Conservation (phyloP, 2,113 vertebrate species). For the Macaca nemestrina region DNA sequence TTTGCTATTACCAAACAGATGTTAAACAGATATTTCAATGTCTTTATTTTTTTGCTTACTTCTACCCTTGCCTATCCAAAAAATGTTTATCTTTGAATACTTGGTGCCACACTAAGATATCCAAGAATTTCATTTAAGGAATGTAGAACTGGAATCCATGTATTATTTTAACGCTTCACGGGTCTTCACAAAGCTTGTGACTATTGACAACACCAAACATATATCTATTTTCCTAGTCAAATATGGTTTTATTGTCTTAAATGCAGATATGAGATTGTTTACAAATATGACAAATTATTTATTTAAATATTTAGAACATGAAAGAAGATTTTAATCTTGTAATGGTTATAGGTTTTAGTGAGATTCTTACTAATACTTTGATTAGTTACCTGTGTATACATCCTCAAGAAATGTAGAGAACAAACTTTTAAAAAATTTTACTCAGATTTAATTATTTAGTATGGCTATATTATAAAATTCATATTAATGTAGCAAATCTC, state of each 20-base stretch:
- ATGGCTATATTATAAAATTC: not conserved
- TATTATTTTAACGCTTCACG: not conserved
- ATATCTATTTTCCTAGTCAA: not conserved
- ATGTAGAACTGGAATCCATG: not conserved
- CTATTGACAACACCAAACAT: not conserved
- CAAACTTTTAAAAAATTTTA: not conserved
- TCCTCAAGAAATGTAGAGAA: not conserved
- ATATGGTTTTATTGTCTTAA: not conserved
- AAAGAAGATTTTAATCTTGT: not conserved
- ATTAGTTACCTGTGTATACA: not conserved
- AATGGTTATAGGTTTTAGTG: not conserved
- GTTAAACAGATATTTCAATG: not conserved
- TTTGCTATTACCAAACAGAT: not conserved
- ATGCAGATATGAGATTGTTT: not conserved
- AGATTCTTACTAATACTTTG: not conserved
- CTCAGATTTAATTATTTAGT: not conserved
- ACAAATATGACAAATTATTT: not conserved
- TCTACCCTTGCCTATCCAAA: not conserved
- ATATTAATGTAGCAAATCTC: not conserved
- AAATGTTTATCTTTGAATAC: constrained; percentile 22
- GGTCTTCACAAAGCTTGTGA: not conserved
- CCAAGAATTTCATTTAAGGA: not conserved
- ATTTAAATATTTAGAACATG: not conserved
- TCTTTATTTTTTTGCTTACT: constrained; percentile 3
- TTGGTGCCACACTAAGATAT: not conserved